These are phyloP conservation scores for Atta cephalotes DNA, from an alignment of 1,140 invertebrate genomes.

Conservation along the genomic window DNA sequence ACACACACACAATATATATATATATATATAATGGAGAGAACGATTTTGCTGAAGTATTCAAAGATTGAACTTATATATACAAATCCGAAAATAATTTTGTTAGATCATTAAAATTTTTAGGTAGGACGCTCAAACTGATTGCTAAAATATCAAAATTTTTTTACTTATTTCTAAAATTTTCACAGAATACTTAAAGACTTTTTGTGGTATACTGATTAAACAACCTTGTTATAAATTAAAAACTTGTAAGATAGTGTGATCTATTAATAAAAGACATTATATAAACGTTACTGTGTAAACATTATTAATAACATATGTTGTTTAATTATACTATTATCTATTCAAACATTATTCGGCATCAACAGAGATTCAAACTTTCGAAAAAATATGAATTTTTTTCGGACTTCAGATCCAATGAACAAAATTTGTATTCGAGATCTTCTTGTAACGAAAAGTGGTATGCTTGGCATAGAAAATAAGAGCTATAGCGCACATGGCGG, in stretches of 20 bases:
- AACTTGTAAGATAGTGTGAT: neutral
- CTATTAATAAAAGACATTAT: neutral
- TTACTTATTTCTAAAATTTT: too few relatives aligned
- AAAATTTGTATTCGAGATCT: constrained; percentile 8
- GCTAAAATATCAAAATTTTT: too few relatives aligned
- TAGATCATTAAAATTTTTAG: too few relatives aligned
- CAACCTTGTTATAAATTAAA: neutral
- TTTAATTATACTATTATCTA: neutral
- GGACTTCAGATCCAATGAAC: neutral
- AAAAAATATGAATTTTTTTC: neutral
- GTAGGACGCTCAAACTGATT: too few relatives aligned
- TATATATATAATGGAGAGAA: too few relatives aligned
- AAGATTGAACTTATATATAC: too few relatives aligned
- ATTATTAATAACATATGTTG: neutral
- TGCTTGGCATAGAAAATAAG: neutral
- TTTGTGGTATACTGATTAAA: too few relatives aligned
- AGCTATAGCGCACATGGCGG: neutral
- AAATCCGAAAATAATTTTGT: too few relatives aligned
- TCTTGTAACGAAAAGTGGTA: neutral
- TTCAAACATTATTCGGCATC: neutral
- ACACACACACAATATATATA: too few relatives aligned
- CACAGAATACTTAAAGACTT: too few relatives aligned
- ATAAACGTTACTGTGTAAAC: neutral
- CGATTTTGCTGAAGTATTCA: too few relatives aligned
- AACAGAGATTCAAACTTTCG: neutral